Evolutionary conservation across 2,797 vertebrate species (phyloP), one percentile per base, ranked within the genome.

Genomic region (Sebastes variabilis): DNA sequence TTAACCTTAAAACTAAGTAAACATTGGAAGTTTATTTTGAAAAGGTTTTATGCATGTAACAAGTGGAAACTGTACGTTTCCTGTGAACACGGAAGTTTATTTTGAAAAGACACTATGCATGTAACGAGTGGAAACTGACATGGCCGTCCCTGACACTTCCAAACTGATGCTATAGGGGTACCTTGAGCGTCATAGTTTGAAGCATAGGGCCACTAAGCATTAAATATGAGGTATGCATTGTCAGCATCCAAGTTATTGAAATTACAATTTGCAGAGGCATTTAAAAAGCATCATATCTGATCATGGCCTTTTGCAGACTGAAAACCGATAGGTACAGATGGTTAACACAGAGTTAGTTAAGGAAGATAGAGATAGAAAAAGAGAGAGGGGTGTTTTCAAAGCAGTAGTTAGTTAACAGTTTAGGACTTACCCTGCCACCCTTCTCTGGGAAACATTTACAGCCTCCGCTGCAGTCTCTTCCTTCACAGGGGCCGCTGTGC

Each of bases 361-460:
- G 30, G 8, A 32, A 55, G 52, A 32, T 29, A 69, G 38, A 38
- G 25, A 58, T 12, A 71, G 14, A 77, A 10, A 80, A 30, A 80
- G 36, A 67, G 29, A 70, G 22, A 36, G 38, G 6, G 8, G 2
- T 56, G 65, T 82, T 80, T 61, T 71, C 27, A 27, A 32, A 69
- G 66, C 16, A 76, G 78, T 66, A 49, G 77, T 61, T n/a, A 46
- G 6, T 46, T 46, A 46, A 58, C 20, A 67, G 32, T 75, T 14
- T 18, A 5, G 67, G 79, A 94, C 98, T 97, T 94, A 99, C 98
- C 79, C 98, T 97, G 25, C 94, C 96, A 85, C 98, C 98, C 93
- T 99, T 99, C 94, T 99, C 98, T 9, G 98, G 98, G 89, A 96
- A 98, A 93, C 98, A 99, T 84, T 98, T 92, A 87, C 98, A 99